phyloP scores from a whole-genome alignment of 2,888 invertebrate species.

The Gymnocheta viridis region DNA sequence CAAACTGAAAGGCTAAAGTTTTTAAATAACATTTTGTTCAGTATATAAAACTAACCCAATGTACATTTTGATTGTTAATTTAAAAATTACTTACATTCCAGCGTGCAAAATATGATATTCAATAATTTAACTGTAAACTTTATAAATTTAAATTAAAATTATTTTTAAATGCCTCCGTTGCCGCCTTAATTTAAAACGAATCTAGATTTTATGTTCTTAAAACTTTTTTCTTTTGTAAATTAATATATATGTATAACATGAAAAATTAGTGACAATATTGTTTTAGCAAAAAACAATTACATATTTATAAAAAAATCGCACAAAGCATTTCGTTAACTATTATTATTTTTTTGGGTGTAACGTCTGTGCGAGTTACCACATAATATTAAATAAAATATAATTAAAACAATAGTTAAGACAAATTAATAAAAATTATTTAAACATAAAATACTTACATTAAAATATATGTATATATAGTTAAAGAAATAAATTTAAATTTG shows the following conservation, averaged over 20 bases:
- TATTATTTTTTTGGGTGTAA: conserved; percentile 77
- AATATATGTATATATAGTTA: conserved; percentile 15
- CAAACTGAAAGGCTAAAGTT: too few species aligned
- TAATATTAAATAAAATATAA: conserved; percentile 1
- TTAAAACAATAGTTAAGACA: conserved; percentile 1
- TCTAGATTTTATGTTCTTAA: neutral
- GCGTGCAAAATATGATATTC: conserved; percentile 72
- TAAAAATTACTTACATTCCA: conserved; percentile 74
- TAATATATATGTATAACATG: conserved; percentile 31
- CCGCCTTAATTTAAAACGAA: neutral
- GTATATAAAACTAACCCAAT: neutral
- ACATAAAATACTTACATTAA: conserved; percentile 58
- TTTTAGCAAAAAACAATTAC: conserved; percentile 53
- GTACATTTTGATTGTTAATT: conserved; percentile 41
- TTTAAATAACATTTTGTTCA: too few species aligned
- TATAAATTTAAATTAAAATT: conserved; percentile 9
- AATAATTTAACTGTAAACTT: conserved; percentile 4
- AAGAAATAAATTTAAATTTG: conserved; percentile 65
- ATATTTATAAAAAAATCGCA: conserved; percentile 64
- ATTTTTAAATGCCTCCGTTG: conserved; percentile 73
- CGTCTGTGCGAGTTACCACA: conserved; percentile 74
- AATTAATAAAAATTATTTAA: conserved; percentile 53
- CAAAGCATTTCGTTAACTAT: conserved; percentile 39
- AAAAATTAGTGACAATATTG: conserved; percentile 62
- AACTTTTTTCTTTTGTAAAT: neutral